Conservation (phyloP, 1,140 invertebrate species). For the Scaptomyza pallida region DNA sequence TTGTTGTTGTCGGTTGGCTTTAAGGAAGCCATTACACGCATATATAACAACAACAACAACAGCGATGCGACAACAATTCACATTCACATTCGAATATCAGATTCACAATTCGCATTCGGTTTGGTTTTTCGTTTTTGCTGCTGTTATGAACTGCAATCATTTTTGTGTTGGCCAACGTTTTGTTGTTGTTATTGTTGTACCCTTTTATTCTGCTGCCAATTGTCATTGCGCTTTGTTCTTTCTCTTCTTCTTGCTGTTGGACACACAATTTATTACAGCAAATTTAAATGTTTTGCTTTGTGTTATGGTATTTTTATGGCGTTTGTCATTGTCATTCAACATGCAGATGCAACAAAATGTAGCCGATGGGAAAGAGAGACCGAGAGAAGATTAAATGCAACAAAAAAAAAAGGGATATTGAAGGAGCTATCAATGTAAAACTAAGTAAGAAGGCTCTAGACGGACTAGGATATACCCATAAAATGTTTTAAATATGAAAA, state of each 20-base stretch:
- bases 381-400: background rate
- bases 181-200: slow-evolving; percentile 2
- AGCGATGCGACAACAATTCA: slow-evolving; percentile 29
- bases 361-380: no score
- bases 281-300: slow-evolving; percentile 75
- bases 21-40: slow-evolving; percentile 83
- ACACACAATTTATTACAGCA: slow-evolving; percentile 76
- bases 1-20: slow-evolving; percentile 53
- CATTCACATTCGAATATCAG: slow-evolving; percentile 10
- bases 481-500: no score
- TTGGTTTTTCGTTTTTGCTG: no score
- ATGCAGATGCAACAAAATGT: slow-evolving; percentile 41
- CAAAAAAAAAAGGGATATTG: background rate
- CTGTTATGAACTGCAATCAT: slow-evolving; percentile 71
- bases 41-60: slow-evolving; percentile 49
- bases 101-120: slow-evolving; percentile 8
- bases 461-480: no score
- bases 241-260: slow-evolving; percentile 23
- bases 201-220: slow-evolving; percentile 33
- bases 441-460: no score
- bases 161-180: slow-evolving; percentile 53
- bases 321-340: slow-evolving; percentile 34
- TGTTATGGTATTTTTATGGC: slow-evolving; percentile 66
- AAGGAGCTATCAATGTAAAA: no score
- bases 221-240: slow-evolving; percentile 55